Evolutionary conservation across 2,888 invertebrate species (phyloP).

Genomic region (Nomada flava): DNA sequence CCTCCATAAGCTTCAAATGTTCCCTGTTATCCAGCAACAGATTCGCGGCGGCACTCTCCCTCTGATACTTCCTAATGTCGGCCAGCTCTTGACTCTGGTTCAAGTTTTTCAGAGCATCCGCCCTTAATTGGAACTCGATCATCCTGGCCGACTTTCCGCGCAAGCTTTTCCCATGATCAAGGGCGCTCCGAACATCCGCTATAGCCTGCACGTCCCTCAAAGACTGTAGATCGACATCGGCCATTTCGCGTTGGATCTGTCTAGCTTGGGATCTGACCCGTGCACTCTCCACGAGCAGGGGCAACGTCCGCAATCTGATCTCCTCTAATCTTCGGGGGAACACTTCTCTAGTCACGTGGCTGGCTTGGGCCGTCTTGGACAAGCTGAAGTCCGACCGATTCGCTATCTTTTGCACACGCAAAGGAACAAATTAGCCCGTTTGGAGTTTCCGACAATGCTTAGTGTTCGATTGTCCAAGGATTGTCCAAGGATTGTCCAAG

Average conservation of each 20-base stretch:
- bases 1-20: constrained; percentile 84
- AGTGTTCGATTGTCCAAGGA: neutral
- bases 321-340: constrained; percentile 75
- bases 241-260: constrained; percentile 69
- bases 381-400: constrained; percentile 88
- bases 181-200: constrained; percentile 73
- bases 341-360: constrained; percentile 88
- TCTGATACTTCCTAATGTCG: constrained; percentile 81
- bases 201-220: constrained; percentile 77
- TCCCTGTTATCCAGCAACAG: constrained; percentile 78
- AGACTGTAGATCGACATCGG: constrained; percentile 72
- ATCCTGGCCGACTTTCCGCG: constrained; percentile 91
- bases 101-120: constrained; percentile 85
- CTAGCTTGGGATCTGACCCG: constrained; percentile 26
- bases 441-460: neutral
- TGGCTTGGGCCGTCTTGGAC: constrained; percentile 87
- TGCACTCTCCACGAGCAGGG: constrained; percentile 37
- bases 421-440: constrained; percentile 20
- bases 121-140: constrained; percentile 85
- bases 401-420: constrained; percentile 81
- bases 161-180: constrained; percentile 84
- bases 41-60: constrained; percentile 71
- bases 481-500: neutral
- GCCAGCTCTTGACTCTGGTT: constrained; percentile 84
- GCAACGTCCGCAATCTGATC: constrained; percentile 18